Base-by-base conservation (phyloP, 2,888 invertebrate species). In the Octonoba sinensis region DNA sequence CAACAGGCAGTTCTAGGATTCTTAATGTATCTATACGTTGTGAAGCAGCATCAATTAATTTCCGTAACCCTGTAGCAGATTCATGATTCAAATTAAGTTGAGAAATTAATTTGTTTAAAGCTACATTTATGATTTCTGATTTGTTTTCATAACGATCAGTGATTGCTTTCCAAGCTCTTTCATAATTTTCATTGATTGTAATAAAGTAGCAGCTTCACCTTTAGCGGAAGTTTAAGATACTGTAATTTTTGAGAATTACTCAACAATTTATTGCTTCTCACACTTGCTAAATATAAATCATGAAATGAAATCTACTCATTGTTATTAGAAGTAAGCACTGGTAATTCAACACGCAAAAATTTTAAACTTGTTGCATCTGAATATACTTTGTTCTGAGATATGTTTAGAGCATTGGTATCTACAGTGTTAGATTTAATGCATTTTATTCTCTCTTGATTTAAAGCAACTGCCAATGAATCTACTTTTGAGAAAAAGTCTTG, bases 21-120 rank as follows among this genome's bases (percentile, higher is more conserved):
- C n/a, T 59, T 18, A 70, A 57, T n/a, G 70, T 57, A 3, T 70
- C 56, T 18, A 70, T 56, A 16, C 57, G 56, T 20, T 57, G 70
- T 12, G n/a, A 6, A n/a, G 70, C 27, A 27, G 16, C 11, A 36
- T 57, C 70, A 6, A 57, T n/a, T 13, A 70, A 20, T 46, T 57
- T 70, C 20, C 70, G 70, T 18, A 36, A 44, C 15, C 57, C 57
- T 6, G 56, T n/a, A 6, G 44, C 57, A 3, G 51, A 67, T 27
- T 67, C 51, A 20, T 67, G 66, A 8, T 16, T 51, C 27, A 51
- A 27, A 3, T 2, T 24, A 8, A 49, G 22, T 51, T 67, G 66
- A 49, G 51, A 51, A 59, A 20, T 51, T 51, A 57, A 57, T 57
- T 3, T 18, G 22, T 20, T 57, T 57, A 20, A 57, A 1, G 57